Base-by-base conservation (phyloP, 2,113 vertebrate species). In the Eidolon helvum region DNA sequence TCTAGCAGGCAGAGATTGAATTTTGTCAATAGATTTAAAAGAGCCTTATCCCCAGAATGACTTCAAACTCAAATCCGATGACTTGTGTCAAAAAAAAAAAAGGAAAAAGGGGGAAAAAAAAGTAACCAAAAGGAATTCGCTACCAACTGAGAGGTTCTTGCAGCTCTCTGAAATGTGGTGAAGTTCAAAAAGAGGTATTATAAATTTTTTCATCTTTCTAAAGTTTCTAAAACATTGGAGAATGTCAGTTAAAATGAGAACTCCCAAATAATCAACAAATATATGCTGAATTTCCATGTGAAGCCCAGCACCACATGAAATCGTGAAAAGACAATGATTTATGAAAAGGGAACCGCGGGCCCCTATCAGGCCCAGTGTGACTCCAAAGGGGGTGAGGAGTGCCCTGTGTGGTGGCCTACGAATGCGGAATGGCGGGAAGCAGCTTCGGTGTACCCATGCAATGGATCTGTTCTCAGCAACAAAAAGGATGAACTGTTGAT, bases 1-100 rank as follows among this genome's bases (percentile, higher is more conserved):
- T 98, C 96, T 97, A 90, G 45, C 75, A 96, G 91, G 85, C 57
- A 96, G 86, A 98, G 95, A 57, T 78, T 90, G 30, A 72, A 97
- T 98, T 97, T 83, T 97, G 77, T 95, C 74, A 93, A 71, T 10
- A 19, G 77, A 96, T 97, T 97, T 97, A n/a, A 97, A 97, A 96
- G 0, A 84, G 69, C 55, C 50, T 59, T 90, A 38, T 94, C 65
- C 53, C 75, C 61, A 72, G 50, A 40, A 95, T 96, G 77, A 53
- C 38, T 78, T 98, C 59, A 94, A 95, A 94, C 61, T 59, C 92
- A 97, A 98, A 95, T 87, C 10, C 15, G 95, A 24, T 43, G 59
- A 40, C 91, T 92, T 84, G 57, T 68, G 35, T 84, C 2, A 43
- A 43, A 43, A 45, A 89, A 90, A 93, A n/a, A 57, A 15, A 26